These are phyloP conservation scores for Euphonia xanthogaster DNA, from an alignment of 2,797 vertebrate species.

Conservation along the genomic window DNA sequence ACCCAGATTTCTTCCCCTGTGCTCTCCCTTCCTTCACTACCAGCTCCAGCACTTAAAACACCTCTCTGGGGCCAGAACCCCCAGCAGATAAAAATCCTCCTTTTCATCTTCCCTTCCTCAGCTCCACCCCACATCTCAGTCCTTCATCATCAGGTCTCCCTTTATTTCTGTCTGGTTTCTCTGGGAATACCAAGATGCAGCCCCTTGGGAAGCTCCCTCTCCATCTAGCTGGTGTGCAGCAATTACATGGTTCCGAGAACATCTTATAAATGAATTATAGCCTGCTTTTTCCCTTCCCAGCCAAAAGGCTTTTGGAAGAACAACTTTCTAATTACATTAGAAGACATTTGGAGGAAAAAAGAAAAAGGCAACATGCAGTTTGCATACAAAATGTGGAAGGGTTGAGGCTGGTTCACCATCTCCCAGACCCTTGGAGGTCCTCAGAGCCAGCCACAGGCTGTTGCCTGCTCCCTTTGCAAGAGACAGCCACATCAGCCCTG, in stretches of 20 bases:
- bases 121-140: neutral
- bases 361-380: neutral
- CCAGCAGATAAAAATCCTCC: neutral
- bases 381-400: neutral
- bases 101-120: neutral
- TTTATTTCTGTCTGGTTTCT: neutral
- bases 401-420: neutral
- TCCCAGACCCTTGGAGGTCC: neutral
- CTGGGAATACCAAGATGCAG: neutral
- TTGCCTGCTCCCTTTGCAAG: neutral
- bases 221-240: neutral
- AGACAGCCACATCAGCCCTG: neutral
- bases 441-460: accelerated
- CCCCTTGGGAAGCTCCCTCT: neutral
- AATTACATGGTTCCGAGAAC: neutral
- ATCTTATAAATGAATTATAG: constrained; percentile 56
- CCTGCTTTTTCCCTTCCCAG: neutral
- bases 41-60: neutral
- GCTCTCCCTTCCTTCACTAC: neutral
- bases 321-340: constrained; percentile 50
- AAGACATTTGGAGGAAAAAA: constrained; percentile 20
- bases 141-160: neutral
- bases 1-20: accelerated
- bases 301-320: constrained; percentile 36
- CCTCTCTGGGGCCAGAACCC: neutral